Conservation (phyloP, 2,113 vertebrate genomes). For the Phainopepla nitens region DNA sequence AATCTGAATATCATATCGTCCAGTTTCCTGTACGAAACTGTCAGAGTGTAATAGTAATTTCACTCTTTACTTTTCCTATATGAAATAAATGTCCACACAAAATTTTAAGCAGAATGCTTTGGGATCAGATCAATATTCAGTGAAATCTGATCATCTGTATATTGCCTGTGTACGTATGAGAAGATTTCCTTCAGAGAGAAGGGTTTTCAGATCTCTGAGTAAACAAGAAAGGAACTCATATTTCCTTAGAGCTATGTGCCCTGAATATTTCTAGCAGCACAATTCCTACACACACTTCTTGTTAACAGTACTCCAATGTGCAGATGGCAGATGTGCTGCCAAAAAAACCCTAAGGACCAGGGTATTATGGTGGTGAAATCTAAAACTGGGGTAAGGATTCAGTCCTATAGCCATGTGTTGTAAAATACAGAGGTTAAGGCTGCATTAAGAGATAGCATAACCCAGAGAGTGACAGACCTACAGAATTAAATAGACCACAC, state of each 20-base stretch:
- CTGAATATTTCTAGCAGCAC: neutral
- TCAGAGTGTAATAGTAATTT: neutral
- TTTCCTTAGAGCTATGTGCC: neutral
- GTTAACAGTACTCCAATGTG: neutral
- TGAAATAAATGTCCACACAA: neutral
- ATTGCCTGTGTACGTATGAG: neutral
- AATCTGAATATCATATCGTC: neutral
- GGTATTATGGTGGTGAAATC: neutral
- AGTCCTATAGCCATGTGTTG: neutral
- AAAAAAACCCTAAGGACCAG: neutral
- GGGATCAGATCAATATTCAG: neutral
- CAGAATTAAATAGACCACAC: rapidly evolving
- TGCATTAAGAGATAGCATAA: neutral
- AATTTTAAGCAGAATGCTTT: neutral
- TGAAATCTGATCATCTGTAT: neutral
- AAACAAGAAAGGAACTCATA: neutral
- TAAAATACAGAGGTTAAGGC: neutral
- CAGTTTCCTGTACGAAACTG: neutral
- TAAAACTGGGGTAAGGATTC: neutral
- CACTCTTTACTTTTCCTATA: neutral
- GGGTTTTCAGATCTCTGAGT: neutral
- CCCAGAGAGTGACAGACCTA: neutral
- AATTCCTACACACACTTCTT: neutral
- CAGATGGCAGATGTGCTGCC: neutral
- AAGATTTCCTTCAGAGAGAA: neutral